Percentiles rank a stretch among this genome's conserved stretches.
These are phyloP conservation scores for Rhamnusium bicolor DNA, from an alignment of 2,888 invertebrate genomes.

Conservation along the genomic window DNA sequence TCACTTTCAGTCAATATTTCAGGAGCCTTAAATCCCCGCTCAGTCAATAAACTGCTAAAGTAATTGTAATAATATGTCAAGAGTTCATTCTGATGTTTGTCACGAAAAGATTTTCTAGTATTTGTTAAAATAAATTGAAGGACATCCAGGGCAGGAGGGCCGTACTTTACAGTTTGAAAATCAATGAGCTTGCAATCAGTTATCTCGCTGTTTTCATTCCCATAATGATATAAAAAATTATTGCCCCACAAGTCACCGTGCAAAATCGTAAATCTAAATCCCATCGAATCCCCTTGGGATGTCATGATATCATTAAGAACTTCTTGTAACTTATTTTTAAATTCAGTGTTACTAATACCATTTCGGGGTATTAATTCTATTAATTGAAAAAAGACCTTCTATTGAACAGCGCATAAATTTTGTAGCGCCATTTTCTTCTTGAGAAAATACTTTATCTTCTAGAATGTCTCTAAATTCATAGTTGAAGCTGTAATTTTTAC, in stretches of 20 bases:
- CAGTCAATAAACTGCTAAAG: conserved; percentile 46
- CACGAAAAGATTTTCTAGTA: conserved; percentile 57
- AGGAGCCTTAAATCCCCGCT: conserved; percentile 40
- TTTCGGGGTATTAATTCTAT: conserved; percentile 55
- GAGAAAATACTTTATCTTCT: conserved; percentile 52
- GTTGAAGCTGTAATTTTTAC: conserved; percentile 48
- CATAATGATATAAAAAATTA: conserved; percentile 61
- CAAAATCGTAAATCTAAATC: conserved; percentile 52
- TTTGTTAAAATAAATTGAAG: conserved; percentile 60
- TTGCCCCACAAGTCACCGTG: conserved; percentile 65
- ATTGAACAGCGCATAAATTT: conserved; percentile 53
- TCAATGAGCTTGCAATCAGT: conserved; percentile 59
- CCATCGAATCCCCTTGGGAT: not conserved
- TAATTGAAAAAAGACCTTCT: conserved; percentile 53
- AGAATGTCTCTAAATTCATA: conserved; percentile 54
- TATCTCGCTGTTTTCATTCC: conserved; percentile 40
- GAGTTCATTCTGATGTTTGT: conserved; percentile 54
- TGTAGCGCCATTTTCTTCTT: conserved; percentile 45
- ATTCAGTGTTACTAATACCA: conserved; percentile 43
- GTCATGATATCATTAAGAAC: conserved; percentile 24
- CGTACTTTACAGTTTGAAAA: conserved; percentile 62
- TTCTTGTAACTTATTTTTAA: conserved; percentile 47
- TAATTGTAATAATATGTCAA: conserved; percentile 59
- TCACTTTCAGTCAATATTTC: conserved; percentile 50
- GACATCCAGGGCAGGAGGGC: conserved; percentile 60